phyloP scores from a whole-genome alignment of 2,113 vertebrate species.

The Mus pahari region DNA sequence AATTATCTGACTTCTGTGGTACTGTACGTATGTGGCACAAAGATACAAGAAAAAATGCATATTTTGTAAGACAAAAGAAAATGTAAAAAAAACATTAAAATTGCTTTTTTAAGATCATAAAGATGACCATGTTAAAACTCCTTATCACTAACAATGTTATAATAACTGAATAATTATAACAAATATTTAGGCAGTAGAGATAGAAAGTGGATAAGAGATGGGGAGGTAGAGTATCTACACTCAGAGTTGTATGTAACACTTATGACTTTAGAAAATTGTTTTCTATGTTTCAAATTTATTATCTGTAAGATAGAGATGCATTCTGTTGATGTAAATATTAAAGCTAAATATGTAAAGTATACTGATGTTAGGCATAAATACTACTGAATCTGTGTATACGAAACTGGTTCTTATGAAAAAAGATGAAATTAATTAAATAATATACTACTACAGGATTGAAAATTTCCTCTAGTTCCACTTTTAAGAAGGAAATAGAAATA shows the following conservation, averaged over 20 bases:
- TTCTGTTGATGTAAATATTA: not conserved
- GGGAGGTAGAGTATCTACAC: not conserved
- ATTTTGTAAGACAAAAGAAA: not conserved
- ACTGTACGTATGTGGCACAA: not conserved
- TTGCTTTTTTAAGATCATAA: slow-evolving; percentile 16
- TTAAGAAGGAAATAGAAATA: not conserved
- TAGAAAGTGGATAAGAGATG: not conserved
- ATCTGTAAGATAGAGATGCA: not conserved
- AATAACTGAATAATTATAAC: not conserved
- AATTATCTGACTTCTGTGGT: not conserved
- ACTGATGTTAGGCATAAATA: not conserved
- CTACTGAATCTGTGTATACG: not conserved
- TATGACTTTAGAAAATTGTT: not conserved
- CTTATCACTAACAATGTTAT: not conserved
- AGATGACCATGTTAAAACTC: not conserved
- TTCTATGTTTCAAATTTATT: not conserved
- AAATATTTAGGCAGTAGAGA: not conserved
- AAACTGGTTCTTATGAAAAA: slow-evolving; percentile 13
- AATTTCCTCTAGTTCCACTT: not conserved
- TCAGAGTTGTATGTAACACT: not conserved
- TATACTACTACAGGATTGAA: not conserved
- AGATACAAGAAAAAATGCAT: not conserved
- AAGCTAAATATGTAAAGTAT: not conserved
- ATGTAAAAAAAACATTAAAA: not conserved
- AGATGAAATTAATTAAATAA: not conserved